These are phyloP conservation scores for Synergus gifuensis DNA, from an alignment of 2,888 invertebrate species.

Conservation along the genomic window DNA sequence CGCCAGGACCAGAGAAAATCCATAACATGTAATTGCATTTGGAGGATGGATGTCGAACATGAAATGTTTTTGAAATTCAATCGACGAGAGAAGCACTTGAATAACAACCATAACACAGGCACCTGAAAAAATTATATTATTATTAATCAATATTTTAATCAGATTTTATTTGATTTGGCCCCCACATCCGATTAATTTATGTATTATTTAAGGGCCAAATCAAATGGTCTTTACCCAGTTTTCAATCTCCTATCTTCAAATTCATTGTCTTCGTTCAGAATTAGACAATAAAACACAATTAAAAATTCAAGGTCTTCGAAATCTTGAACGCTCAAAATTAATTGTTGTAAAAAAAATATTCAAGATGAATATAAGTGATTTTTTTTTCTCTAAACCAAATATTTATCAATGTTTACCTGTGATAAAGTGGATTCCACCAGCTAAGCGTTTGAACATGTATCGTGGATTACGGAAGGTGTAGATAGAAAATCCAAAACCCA, in stretches of 20 bases:
- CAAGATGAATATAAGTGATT: neutral
- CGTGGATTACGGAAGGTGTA: conserved; percentile 91
- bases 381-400: neutral
- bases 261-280: too few species aligned
- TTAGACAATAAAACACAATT: too few species aligned
- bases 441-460: conserved; percentile 93
- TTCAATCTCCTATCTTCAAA: too few species aligned
- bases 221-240: too few species aligned
- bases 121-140: conserved; percentile 78
- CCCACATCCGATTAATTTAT: too few species aligned
- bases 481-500: conserved; percentile 89
- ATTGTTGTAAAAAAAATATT: neutral
- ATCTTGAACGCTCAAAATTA: too few species aligned
- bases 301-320: too few species aligned
- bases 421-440: conserved; percentile 91
- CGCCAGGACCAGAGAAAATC: conserved; percentile 86
- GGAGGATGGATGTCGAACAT: conserved; percentile 84
- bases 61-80: conserved; percentile 85
- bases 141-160: too few species aligned
- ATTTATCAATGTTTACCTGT: conserved; percentile 81
- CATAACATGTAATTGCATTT: conserved; percentile 84
- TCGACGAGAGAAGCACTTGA: conserved; percentile 87
- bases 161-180: too few species aligned
- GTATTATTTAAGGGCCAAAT: too few species aligned
- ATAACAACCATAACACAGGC: conserved; percentile 89